A percentile compares a stretch with the other conserved stretches of the same genome.
These are phyloP conservation scores for Drosophila neocordata DNA, from an alignment of 1,140 invertebrate genomes.

Conservation along the genomic window DNA sequence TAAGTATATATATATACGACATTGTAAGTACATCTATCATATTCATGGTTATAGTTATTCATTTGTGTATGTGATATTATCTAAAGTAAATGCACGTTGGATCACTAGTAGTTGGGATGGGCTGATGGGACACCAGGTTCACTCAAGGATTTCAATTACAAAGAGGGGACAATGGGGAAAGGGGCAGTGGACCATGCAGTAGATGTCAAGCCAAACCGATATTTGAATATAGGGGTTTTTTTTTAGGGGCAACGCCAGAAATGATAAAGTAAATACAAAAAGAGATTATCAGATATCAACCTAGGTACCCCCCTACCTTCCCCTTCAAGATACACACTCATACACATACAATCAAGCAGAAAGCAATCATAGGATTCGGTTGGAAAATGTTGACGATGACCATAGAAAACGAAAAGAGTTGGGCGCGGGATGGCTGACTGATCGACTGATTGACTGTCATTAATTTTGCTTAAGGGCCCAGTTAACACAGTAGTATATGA, in stretches of 20 bases:
- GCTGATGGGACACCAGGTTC: background rate
- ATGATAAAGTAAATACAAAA: constrained; percentile 11
- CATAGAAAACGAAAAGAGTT: constrained; percentile 54
- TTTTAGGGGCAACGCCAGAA: background rate
- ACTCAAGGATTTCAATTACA: background rate
- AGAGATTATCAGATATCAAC: too few relatives aligned
- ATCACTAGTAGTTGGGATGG: background rate
- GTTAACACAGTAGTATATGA: background rate
- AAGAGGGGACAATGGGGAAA: background rate
- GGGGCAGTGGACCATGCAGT: constrained; percentile 44
- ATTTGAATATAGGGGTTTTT: constrained; percentile 18
- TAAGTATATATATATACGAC: background rate
- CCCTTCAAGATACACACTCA: constrained; percentile 30
- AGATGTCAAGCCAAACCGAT: constrained; percentile 37
- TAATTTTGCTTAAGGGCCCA: constrained; percentile 23
- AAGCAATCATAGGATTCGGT: constrained; percentile 27
- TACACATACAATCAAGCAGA: constrained; percentile 15
- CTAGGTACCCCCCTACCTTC: constrained; percentile 17
- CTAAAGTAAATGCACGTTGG: constrained; percentile 17
- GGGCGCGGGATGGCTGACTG: constrained; percentile 80
- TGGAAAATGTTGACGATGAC: constrained; percentile 17
- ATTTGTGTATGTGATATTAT: constrained; percentile 20
- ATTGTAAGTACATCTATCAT: constrained; percentile 20
- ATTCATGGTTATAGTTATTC: constrained; percentile 16
- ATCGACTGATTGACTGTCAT: constrained; percentile 37